A percentile compares a stretch with the other conserved stretches of the same genome.
These are phyloP conservation scores for Drosophila meridionalis DNA, from an alignment of 2,888 invertebrate species.

Conservation along the genomic window DNA sequence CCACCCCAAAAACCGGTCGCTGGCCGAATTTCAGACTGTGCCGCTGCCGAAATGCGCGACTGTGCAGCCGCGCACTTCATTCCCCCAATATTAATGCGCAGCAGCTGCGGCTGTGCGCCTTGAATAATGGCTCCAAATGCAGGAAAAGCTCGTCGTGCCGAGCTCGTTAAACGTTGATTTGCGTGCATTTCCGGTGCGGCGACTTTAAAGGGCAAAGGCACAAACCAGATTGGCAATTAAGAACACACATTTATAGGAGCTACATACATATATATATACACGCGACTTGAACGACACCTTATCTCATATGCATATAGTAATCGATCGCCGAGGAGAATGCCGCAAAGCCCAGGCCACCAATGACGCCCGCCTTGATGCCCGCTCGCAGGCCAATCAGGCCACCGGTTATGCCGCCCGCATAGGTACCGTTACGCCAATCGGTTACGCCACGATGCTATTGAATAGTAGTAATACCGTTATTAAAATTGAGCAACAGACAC, in stretches of 20 bases:
- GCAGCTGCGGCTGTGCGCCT: slow-evolving; percentile 44
- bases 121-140: slow-evolving; percentile 10
- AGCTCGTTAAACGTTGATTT: slow-evolving; percentile 50
- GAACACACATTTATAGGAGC: slow-evolving; percentile 61
- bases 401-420: slow-evolving; percentile 96
- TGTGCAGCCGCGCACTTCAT: slow-evolving; percentile 33
- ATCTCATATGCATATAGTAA: slow-evolving; percentile 92
- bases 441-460: slow-evolving; percentile 92
- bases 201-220: slow-evolving; percentile 13
- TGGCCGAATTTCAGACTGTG: slow-evolving; percentile 74
- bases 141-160: slow-evolving; percentile 54
- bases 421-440: slow-evolving; percentile 98
- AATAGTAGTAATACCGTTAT: neutral
- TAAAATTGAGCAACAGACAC: neutral
- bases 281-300: slow-evolving; percentile 37
- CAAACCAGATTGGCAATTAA: slow-evolving; percentile 40
- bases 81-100: slow-evolving; percentile 61
- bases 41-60: slow-evolving; percentile 44
- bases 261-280: slow-evolving; percentile 12
- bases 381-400: slow-evolving; percentile 96
- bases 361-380: slow-evolving; percentile 95
- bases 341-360: slow-evolving; percentile 99
- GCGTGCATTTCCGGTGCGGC: slow-evolving; percentile 26
- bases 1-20: slow-evolving; percentile 61
- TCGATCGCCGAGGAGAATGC: slow-evolving; percentile 98